phyloP scores from a whole-genome alignment of 2,888 invertebrate genomes.

The Mimas tiliae region DNA sequence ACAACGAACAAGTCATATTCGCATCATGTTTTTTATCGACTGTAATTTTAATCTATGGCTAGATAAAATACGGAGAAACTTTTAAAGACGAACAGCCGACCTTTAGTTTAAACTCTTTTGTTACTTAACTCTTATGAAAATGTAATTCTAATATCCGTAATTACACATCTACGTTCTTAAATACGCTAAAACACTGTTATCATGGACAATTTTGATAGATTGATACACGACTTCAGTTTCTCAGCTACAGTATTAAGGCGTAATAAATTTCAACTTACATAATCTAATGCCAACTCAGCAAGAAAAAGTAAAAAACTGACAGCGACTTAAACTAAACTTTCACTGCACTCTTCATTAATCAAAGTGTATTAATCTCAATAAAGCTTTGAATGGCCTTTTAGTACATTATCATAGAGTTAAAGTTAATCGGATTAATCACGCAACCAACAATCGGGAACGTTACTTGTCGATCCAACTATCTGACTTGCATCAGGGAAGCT shows the following conservation, averaged over 20 bases:
- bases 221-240: slow-evolving; percentile 24
- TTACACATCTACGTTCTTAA: not conserved
- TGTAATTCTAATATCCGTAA: not conserved
- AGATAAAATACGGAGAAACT: slow-evolving; percentile 11
- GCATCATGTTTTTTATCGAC: slow-evolving; percentile 1
- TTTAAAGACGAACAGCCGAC: slow-evolving; percentile 3
- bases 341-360: slow-evolving; percentile 70
- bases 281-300: slow-evolving; percentile 33
- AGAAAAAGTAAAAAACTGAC: slow-evolving; percentile 33
- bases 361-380: slow-evolving; percentile 69
- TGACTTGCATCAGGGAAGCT: too few species aligned
- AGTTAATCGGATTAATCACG: slow-evolving; percentile 23
- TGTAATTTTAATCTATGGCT: not conserved
- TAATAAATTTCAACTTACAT: slow-evolving; percentile 22
- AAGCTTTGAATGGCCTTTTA: slow-evolving; percentile 44
- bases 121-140: slow-evolving; percentile 12
- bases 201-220: slow-evolving; percentile 25
- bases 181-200: slow-evolving; percentile 21
- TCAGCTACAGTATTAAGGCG: slow-evolving; percentile 9
- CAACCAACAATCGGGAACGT: slow-evolving; percentile 14
- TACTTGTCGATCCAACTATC: not conserved
- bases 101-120: slow-evolving; percentile 19
- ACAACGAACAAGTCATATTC: not conserved
- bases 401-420: slow-evolving; percentile 23
- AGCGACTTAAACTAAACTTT: slow-evolving; percentile 47